Base-by-base conservation (phyloP, 1,140 invertebrate species). In the Drepana arcuata region DNA sequence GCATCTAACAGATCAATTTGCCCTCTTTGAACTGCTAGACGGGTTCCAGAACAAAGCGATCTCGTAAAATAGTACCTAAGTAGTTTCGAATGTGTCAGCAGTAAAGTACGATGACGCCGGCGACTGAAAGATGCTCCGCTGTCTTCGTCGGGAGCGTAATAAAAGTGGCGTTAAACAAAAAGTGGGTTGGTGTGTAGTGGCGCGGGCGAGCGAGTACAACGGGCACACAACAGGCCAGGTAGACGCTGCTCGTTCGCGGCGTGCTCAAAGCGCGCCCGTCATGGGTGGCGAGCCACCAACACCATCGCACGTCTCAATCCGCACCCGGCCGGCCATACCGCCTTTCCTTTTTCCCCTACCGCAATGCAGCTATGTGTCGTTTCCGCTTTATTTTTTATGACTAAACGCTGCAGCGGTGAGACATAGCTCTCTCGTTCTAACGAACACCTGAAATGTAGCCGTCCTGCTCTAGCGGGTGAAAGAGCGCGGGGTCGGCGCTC, bases 221-320 rank as follows among this genome's bases (percentile, higher is more conserved):
- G 28, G 18, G 18, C n/a, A n/a, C n/a, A n/a, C n/a, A n/a, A n/a
- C n/a, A n/a, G 24, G 24, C 10, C 72, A 72, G 68, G 64, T 64
- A 75, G 64, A 52, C 62, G 67, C 44, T 74, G 80, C 81, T 78
- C 78, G 84, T 79, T 84, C 83, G 84, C 81, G 84, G 85, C 86
- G 86, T 77, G 79, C 83, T 87, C 86, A 86, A 87, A 88, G 87
- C 85, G 84, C 52, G 82, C 85, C 39, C 86, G 85, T 87, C 87
- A 87, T 88, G 88, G 87, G 87, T 88, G 87, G 87, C 86, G 83
- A 84, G 86, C 86, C 64, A 71, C 65, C 74, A 68, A 71, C 77
- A 74, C 72, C 80, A 77, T 75, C 66, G 61, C 71, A 74, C 78
- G 67, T 75, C 68, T 72, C 68, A 73, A 71, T 77, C 67, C 69